Evolutionary conservation across 2,113 vertebrate genomes (phyloP).

Genomic region (Austrofundulus limnaeus): DNA sequence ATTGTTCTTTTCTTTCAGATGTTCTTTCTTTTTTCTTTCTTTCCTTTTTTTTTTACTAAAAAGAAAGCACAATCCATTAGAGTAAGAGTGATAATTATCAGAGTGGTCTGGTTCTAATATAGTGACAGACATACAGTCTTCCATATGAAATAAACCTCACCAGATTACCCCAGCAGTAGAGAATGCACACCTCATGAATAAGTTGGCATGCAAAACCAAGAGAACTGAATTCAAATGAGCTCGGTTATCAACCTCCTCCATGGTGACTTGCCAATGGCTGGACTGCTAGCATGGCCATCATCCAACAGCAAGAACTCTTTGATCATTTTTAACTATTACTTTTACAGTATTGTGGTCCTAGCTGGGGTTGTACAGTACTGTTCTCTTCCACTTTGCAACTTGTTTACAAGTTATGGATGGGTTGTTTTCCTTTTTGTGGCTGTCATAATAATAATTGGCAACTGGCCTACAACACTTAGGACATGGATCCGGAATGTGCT

Average conservation of each 20-base stretch:
- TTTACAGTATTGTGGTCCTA: constrained; percentile 13
- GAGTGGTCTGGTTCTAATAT: constrained; percentile 58
- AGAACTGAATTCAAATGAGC: constrained; percentile 54
- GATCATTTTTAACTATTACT: constrained; percentile 51
- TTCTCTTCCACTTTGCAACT: constrained; percentile 54
- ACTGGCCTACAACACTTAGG: constrained; percentile 47
- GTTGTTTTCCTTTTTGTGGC: constrained; percentile 42
- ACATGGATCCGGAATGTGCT: constrained; percentile 39
- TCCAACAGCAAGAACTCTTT: constrained; percentile 56
- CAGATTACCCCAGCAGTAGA: constrained; percentile 54
- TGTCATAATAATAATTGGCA: constrained; percentile 55
- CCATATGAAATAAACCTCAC: constrained; percentile 38
- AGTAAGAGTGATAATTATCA: constrained; percentile 50
- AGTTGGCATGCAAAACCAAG: constrained; percentile 41
- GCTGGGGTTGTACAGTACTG: constrained; percentile 15
- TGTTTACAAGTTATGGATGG: constrained; percentile 63
- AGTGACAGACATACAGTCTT: constrained; percentile 43
- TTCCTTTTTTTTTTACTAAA: constrained; percentile 19
- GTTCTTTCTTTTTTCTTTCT: constrained; percentile 7
- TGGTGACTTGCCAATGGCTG: constrained; percentile 48
- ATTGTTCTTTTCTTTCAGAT: constrained; percentile 13
- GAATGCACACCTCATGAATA: constrained; percentile 64
- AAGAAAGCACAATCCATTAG: constrained; percentile 12
- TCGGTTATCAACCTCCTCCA: constrained; percentile 51
- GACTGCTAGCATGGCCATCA: constrained; percentile 35